Conservation (phyloP, 1,140 invertebrate species). For the Pseudachorutes palmiensis region DNA sequence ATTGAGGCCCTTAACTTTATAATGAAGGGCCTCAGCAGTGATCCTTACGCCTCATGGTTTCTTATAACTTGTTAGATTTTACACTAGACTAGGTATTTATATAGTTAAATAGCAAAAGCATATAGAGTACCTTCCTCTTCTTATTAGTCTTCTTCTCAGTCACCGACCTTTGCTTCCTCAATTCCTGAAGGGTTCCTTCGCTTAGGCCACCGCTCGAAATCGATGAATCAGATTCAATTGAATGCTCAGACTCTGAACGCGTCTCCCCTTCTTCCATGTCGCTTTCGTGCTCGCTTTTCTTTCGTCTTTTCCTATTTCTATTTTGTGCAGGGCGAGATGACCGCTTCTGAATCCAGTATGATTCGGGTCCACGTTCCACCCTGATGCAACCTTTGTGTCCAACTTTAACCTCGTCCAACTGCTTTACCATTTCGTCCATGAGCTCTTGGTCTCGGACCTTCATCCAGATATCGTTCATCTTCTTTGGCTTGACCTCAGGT, state of each 20-base stretch:
- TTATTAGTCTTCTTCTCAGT: neutral
- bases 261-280: neutral
- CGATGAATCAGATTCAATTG: neutral
- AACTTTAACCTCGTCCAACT: neutral
- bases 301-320: neutral
- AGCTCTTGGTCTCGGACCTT: neutral
- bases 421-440: neutral
- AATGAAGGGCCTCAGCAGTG: too few relatives aligned
- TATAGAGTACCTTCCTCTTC: neutral
- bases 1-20: too few relatives aligned
- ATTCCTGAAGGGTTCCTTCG: neutral
- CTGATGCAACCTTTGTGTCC: neutral
- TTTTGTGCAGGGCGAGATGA: neutral
- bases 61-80: too few relatives aligned
- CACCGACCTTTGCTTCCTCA: neutral
- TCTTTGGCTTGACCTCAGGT: neutral
- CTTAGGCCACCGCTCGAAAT: neutral
- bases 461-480: neutral
- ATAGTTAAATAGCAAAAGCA: too few relatives aligned
- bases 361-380: neutral
- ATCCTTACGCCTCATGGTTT: too few relatives aligned
- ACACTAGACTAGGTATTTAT: too few relatives aligned
- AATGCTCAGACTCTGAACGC: neutral
- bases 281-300: neutral
- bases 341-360: neutral